A percentile compares a stretch with the other conserved stretches of the same genome.
Evolutionary conservation across 2,113 vertebrate species (phyloP).

Genomic region (Hiodon alosoides): DNA sequence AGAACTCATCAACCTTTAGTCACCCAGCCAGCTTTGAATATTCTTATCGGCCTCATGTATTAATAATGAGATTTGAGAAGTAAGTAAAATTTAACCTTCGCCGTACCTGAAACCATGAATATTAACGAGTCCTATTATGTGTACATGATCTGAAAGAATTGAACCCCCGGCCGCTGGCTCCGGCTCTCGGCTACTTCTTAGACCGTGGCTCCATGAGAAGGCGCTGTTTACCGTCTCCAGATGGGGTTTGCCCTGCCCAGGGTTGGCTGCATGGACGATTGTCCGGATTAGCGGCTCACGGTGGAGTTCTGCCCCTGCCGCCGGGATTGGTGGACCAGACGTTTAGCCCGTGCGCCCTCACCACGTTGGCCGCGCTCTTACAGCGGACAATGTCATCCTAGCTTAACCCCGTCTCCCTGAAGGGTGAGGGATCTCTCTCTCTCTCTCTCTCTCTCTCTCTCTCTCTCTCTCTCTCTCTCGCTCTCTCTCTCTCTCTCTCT

Average conservation of each 20-base stretch:
- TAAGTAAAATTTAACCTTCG: slow-evolving; percentile 77
- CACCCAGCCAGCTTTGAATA: slow-evolving; percentile 71
- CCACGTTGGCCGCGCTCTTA: not conserved
- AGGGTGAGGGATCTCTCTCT: slow-evolving; percentile 3
- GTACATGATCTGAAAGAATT: slow-evolving; percentile 76
- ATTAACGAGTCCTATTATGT: slow-evolving; percentile 74
- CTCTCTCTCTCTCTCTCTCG: too few species aligned
- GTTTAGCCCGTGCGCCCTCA: too few species aligned
- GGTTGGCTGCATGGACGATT: slow-evolving; percentile 2
- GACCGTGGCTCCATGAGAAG: not conserved
- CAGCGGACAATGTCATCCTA: slow-evolving; percentile 19
- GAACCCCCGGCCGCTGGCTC: slow-evolving; percentile 48
- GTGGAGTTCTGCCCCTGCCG: slow-evolving; percentile 25
- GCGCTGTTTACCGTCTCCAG: slow-evolving; percentile 41
- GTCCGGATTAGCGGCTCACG: slow-evolving; percentile 39
- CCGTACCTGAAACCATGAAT: slow-evolving; percentile 75
- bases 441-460: slow-evolving; percentile 21
- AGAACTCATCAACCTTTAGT: slow-evolving; percentile 74
- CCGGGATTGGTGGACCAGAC: slow-evolving; percentile 14
- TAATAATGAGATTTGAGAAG: slow-evolving; percentile 75
- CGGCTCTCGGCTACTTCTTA: not conserved
- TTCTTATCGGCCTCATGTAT: slow-evolving; percentile 75
- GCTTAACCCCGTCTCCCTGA: slow-evolving; percentile 24
- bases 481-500: too few species aligned
- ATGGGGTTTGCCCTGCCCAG: slow-evolving; percentile 43